phyloP scores from a whole-genome alignment of 2,113 vertebrate species.

The Melozone crissalis region DNA sequence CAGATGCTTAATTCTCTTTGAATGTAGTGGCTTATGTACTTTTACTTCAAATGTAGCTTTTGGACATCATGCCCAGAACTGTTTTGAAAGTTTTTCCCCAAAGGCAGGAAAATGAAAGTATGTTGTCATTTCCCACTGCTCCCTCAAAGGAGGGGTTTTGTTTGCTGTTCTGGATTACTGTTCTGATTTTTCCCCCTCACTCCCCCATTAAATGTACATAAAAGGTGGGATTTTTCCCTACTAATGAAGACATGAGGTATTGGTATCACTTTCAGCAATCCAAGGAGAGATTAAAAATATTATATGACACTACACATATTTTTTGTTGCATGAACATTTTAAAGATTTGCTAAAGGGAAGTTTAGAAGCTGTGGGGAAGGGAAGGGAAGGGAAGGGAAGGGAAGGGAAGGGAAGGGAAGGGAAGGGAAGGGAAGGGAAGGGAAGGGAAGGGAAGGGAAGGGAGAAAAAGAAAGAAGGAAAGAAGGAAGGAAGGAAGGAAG shows the following conservation, averaged over 20 bases:
- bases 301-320: background rate
- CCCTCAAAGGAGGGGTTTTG: constrained; percentile 31
- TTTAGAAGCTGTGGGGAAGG: background rate
- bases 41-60: constrained; percentile 27
- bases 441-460: too few species aligned
- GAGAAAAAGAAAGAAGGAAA: too few species aligned
- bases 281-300: background rate
- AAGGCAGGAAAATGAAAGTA: constrained; percentile 57
- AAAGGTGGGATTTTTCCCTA: background rate
- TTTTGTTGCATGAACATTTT: background rate
- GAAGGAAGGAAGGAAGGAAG: too few species aligned
- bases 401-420: too few species aligned
- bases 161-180: constrained; percentile 34
- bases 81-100: constrained; percentile 37
- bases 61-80: constrained; percentile 22
- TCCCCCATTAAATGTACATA: background rate
- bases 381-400: too few species aligned
- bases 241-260: background rate
- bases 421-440: too few species aligned
- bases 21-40: constrained; percentile 30
- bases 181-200: background rate
- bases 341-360: background rate
- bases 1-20: constrained; percentile 19
- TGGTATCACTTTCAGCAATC: background rate
- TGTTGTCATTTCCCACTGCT: constrained; percentile 56